A percentile compares a stretch with the other conserved stretches of the same genome.
Evolutionary conservation across 1,140 invertebrate species (phyloP).

Genomic region (Bombyx mandarina): DNA sequence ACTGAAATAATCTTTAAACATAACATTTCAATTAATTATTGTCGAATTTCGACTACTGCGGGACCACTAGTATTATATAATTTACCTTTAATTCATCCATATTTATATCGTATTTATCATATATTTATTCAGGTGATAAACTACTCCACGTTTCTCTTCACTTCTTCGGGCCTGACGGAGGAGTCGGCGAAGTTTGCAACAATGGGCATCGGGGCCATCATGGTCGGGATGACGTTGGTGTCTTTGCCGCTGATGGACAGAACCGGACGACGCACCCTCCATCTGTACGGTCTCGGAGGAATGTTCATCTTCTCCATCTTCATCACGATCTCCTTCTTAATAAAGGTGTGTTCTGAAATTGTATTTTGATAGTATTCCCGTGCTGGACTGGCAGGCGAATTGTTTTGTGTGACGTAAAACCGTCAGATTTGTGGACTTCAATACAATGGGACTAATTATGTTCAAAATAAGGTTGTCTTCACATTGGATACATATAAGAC

Average conservation of each 20-base stretch:
- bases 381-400: no score
- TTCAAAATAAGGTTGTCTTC: no score
- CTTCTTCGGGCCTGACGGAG: conserved; percentile 87
- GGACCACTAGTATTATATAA: no score
- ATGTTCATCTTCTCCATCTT: conserved; percentile 99
- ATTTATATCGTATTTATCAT: background rate
- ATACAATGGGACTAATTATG: no score
- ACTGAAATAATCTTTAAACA: background rate
- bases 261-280: conserved; percentile 92
- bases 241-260: conserved; percentile 97
- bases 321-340: conserved; percentile 95
- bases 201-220: conserved; percentile 96
- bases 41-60: no score
- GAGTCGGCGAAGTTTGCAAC: conserved; percentile 92
- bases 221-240: conserved; percentile 96
- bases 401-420: no score
- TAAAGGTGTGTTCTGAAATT: conserved; percentile 78
- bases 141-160: conserved; percentile 95
- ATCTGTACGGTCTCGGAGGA: conserved; percentile 93
- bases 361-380: no score
- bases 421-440: no score
- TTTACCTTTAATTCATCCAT: no score
- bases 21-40: no score
- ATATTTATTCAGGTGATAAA: conserved; percentile 87
- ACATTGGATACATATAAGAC: no score